These are phyloP conservation scores for Trissolcus brochymenae DNA, from an alignment of 2,888 invertebrate genomes.

Conservation along the genomic window DNA sequence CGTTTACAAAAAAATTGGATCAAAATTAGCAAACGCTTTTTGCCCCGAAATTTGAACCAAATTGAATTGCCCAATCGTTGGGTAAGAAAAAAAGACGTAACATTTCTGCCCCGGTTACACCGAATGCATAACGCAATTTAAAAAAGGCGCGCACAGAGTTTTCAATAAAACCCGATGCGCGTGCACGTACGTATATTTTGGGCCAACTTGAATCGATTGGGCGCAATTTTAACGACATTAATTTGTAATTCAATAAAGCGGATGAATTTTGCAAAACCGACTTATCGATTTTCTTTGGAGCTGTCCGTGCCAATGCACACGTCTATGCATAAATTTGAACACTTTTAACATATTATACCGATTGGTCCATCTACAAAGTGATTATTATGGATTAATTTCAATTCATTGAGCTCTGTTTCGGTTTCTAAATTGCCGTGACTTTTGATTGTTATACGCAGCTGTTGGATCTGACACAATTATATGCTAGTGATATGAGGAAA, in stretches of 20 bases:
- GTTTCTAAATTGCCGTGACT: neutral
- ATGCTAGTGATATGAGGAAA: too few species aligned
- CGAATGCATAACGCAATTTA: conserved; percentile 4
- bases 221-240: conserved; percentile 38
- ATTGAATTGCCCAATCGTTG: neutral
- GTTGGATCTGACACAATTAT: neutral
- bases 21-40: too few species aligned
- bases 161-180: conserved; percentile 10
- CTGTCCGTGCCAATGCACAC: conserved; percentile 24
- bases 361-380: conserved; percentile 14
- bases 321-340: conserved; percentile 47
- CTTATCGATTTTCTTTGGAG: conserved; percentile 49
- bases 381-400: conserved; percentile 22
- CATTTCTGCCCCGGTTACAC: neutral
- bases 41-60: neutral
- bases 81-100: too few species aligned
- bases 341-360: conserved; percentile 21
- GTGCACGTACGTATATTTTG: conserved; percentile 13
- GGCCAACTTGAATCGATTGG: conserved; percentile 15
- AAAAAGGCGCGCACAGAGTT: conserved; percentile 5
- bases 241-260: conserved; percentile 46
- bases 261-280: conserved; percentile 49
- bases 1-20: too few species aligned
- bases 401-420: neutral
- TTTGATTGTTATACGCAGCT: neutral